Evolutionary conservation across 2,113 vertebrate genomes (phyloP).

Genomic region (Actenoides lindsayi): DNA sequence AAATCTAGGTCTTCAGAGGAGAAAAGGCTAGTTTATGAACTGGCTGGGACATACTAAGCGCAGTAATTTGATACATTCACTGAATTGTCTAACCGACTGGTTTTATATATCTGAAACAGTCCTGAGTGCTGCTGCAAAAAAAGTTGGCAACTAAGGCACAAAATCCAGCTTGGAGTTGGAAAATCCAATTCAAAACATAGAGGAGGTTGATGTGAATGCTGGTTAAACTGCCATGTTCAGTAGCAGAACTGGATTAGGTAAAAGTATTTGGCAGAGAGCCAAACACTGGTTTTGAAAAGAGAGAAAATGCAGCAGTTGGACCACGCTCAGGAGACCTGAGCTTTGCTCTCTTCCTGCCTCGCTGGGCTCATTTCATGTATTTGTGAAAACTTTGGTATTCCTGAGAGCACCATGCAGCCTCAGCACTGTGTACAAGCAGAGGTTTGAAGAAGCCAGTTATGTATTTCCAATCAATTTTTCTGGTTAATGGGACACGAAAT

Average conservation of each 20-base stretch:
- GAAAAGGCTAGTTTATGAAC: not conserved
- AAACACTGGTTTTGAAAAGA: not conserved
- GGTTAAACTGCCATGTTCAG: not conserved
- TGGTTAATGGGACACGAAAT: not conserved
- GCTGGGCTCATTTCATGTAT: not conserved
- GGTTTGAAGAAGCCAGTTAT: not conserved
- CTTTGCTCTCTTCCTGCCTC: not conserved
- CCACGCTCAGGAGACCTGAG: not conserved
- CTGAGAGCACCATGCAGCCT: not conserved
- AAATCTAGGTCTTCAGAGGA: not conserved
- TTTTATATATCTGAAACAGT: not conserved
- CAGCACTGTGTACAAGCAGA: not conserved
- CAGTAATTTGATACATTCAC: not conserved
- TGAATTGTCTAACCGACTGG: not conserved
- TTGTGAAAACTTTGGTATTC: not conserved
- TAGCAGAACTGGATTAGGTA: constrained; percentile 10
- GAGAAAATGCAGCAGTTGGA: not conserved
- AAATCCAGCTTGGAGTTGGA: not conserved
- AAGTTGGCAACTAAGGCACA: not conserved
- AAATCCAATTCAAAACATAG: not conserved
- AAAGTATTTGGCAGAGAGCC: not conserved
- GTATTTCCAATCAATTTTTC: not conserved
- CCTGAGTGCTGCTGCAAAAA: not conserved
- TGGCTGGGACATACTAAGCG: not conserved
- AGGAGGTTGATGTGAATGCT: not conserved